Percentiles rank a stretch among this genome's conserved stretches.
Evolutionary conservation across 2,797 vertebrate genomes (phyloP).

Genomic region (Eulemur coronatus): DNA sequence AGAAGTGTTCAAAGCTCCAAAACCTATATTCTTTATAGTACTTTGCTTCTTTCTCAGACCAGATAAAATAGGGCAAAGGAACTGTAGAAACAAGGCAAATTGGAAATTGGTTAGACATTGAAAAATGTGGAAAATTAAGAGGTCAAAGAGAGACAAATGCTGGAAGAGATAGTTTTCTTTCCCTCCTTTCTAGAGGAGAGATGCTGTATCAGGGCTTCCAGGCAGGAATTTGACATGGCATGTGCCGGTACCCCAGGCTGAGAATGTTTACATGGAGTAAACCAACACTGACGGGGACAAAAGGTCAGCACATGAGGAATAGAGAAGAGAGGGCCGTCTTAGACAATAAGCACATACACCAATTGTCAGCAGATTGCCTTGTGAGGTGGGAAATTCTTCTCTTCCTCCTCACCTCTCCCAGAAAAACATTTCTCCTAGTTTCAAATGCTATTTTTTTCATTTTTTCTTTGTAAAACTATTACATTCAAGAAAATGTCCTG

Average conservation of each 20-base stretch:
- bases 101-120: background rate
- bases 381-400: background rate
- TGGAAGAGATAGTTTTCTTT: background rate
- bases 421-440: background rate
- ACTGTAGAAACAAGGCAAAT: background rate
- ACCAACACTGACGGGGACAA: background rate
- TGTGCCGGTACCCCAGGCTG: too few species aligned
- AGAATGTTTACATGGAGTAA: background rate
- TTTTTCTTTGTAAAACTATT: background rate
- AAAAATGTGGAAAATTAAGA: background rate
- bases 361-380: background rate
- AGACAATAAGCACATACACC: background rate
- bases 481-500: background rate
- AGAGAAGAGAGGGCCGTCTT: too few species aligned
- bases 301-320: background rate
- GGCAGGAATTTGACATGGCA: background rate
- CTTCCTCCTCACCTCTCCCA: background rate
- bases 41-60: background rate
- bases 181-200: background rate
- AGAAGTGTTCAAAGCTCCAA: background rate
- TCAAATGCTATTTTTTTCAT: background rate
- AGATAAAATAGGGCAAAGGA: background rate
- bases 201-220: background rate
- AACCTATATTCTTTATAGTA: background rate
- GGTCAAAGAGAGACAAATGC: background rate